These are phyloP conservation scores for Sinocyclocheilus grahami DNA, from an alignment of 2,113 vertebrate genomes.

Conservation along the genomic window DNA sequence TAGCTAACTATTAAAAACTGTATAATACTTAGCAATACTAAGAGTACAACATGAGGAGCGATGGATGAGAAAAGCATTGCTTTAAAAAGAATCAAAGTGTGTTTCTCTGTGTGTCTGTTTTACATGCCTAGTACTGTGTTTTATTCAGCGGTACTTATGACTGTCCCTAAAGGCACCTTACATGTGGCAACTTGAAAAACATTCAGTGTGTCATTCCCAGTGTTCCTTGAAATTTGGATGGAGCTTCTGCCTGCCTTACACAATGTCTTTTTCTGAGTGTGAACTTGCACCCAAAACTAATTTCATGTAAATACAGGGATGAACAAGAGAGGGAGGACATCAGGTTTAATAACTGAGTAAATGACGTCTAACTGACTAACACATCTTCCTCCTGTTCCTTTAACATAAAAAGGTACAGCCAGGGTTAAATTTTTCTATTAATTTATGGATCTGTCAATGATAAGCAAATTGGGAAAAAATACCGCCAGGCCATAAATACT, in stretches of 20 bases:
- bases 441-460: background rate
- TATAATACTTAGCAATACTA: background rate
- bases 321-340: conserved; percentile 50
- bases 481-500: background rate
- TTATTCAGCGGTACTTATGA: conserved; percentile 12
- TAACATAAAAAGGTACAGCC: conserved; percentile 7
- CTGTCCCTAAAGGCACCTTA: conserved; percentile 37
- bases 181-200: conserved; percentile 34
- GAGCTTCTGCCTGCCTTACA: conserved; percentile 48
- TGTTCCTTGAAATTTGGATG: conserved; percentile 30
- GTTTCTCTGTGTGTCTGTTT: background rate
- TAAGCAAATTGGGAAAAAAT: background rate
- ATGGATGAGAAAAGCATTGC: background rate
- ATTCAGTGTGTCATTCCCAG: conserved; percentile 3
- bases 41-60: background rate
- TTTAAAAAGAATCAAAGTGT: background rate
- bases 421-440: background rate
- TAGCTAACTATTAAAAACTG: background rate
- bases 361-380: background rate
- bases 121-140: background rate
- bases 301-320: background rate
- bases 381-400: background rate
- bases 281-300: conserved; percentile 21
- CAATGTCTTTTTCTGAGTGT: background rate
- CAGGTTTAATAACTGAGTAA: conserved; percentile 60